A percentile compares a stretch with the other conserved stretches of the same genome.
Evolutionary conservation across 2,888 invertebrate species (phyloP).

Genomic region (Lasioglossum calceatum): DNA sequence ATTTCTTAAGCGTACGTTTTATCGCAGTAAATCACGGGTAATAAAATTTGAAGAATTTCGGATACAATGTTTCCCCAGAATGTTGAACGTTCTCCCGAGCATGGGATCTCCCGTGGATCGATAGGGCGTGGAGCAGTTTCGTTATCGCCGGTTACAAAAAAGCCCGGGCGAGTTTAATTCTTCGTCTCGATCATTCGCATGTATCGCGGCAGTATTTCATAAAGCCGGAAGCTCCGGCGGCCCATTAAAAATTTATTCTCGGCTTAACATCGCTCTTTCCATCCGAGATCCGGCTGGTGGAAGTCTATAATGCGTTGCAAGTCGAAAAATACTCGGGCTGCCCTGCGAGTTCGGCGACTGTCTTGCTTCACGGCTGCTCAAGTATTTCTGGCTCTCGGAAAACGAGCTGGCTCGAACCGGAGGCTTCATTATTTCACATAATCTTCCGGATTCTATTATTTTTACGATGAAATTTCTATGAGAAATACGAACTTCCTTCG

Average conservation of each 20-base stretch:
- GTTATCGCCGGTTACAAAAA: constrained; percentile 21
- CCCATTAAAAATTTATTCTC: constrained; percentile 69
- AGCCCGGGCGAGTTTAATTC: constrained; percentile 49
- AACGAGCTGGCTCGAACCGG: not conserved
- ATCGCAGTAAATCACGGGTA: not conserved
- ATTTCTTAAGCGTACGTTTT: not conserved
- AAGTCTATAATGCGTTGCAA: constrained; percentile 57
- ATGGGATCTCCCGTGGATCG: not conserved
- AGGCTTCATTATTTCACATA: constrained; percentile 14
- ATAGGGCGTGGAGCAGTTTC: constrained; percentile 17
- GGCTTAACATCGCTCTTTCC: constrained; percentile 59
- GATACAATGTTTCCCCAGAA: not conserved
- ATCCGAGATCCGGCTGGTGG: constrained; percentile 52
- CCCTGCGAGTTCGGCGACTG: constrained; percentile 34
- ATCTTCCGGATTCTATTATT: constrained; percentile 16
- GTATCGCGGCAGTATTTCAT: constrained; percentile 60
- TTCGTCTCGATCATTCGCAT: constrained; percentile 57
- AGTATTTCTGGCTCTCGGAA: constrained; percentile 13
- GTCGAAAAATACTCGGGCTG: constrained; percentile 52
- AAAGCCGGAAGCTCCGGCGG: constrained; percentile 48
- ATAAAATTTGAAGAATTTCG: not conserved
- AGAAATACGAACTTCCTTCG: not conserved
- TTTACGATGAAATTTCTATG: not conserved
- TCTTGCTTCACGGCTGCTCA: constrained; percentile 16
- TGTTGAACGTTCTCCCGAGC: not conserved